Evolutionary conservation across 1,140 invertebrate genomes (phyloP).

Genomic region (Macrotrachela quadricornifera): DNA sequence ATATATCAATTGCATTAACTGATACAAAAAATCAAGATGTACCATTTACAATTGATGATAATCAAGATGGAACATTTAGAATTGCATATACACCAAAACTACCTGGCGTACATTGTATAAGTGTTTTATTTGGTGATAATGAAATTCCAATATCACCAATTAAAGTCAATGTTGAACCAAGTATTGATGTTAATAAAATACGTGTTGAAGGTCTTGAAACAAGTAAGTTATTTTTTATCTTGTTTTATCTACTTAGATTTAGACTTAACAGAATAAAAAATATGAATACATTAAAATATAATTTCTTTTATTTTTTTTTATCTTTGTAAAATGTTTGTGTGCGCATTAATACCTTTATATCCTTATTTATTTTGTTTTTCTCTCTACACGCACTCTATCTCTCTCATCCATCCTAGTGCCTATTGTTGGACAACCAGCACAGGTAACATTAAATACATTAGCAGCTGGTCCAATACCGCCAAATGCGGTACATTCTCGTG

Average conservation of each 20-base stretch:
- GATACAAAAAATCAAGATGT: conserved; percentile 48
- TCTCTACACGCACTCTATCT: too few relatives aligned
- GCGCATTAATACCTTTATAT: too few relatives aligned
- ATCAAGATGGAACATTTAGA: conserved; percentile 52
- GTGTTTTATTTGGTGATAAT: conserved; percentile 46
- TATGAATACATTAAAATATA: too few relatives aligned
- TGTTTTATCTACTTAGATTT: too few relatives aligned
- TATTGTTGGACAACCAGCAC: conserved; percentile 5
- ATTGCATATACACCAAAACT: conserved; percentile 29
- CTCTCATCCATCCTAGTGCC: not conserved
- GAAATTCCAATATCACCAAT: conserved; percentile 56
- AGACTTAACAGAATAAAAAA: too few relatives aligned
- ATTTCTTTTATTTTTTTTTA: too few relatives aligned
- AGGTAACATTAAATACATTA: conserved; percentile 1
- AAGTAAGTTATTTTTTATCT: conserved; percentile 33
- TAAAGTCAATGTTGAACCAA: conserved; percentile 51
- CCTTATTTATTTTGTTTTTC: too few relatives aligned
- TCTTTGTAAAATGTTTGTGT: too few relatives aligned
- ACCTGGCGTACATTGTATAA: conserved; percentile 50
- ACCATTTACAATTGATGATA: conserved; percentile 50
- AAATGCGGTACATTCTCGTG: not conserved
- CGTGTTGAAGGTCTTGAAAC: conserved; percentile 64
- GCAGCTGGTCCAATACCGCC: not conserved
- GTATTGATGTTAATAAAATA: conserved; percentile 61
- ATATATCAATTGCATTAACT: conserved; percentile 47